Conservation (phyloP, 2,888 invertebrate genomes). For the Heteromyza rotundicornis region DNA sequence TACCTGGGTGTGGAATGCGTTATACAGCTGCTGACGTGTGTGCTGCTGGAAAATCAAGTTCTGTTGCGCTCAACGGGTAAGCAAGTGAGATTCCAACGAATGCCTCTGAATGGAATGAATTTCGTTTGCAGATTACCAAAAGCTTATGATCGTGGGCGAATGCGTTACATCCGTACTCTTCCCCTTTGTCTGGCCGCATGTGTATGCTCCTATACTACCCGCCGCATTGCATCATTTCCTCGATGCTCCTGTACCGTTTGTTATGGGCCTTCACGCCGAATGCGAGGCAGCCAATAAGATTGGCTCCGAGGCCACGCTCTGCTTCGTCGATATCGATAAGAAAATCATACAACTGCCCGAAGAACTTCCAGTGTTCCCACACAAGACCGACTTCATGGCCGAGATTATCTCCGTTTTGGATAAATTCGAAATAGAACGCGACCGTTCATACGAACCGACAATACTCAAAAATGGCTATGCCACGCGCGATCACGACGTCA, state of each 20-base stretch:
- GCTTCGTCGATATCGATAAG: conserved; percentile 95
- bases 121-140: conserved; percentile 79
- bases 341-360: conserved; percentile 93
- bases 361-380: conserved; percentile 92
- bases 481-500: conserved; percentile 66
- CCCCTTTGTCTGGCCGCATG: conserved; percentile 98
- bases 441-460: conserved; percentile 52
- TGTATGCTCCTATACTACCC: conserved; percentile 98
- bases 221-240: conserved; percentile 94
- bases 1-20: conserved; percentile 91
- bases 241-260: conserved; percentile 98
- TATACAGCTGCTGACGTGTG: conserved; percentile 91
- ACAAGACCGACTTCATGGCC: conserved; percentile 82
- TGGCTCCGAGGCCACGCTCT: conserved; percentile 84
- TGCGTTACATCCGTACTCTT: conserved; percentile 87
- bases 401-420: conserved; percentile 80
- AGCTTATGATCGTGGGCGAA: conserved; percentile 96
- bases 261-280: conserved; percentile 87
- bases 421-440: conserved; percentile 70
- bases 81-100: no score
- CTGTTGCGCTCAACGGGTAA: conserved; percentile 88
- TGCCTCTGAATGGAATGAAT: neutral
- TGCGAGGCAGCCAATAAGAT: conserved; percentile 70
- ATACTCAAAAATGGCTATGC: conserved; percentile 53
- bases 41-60: conserved; percentile 95